These are phyloP conservation scores for Python bivittatus DNA, from an alignment of 2,113 vertebrate species.

Conservation along the genomic window DNA sequence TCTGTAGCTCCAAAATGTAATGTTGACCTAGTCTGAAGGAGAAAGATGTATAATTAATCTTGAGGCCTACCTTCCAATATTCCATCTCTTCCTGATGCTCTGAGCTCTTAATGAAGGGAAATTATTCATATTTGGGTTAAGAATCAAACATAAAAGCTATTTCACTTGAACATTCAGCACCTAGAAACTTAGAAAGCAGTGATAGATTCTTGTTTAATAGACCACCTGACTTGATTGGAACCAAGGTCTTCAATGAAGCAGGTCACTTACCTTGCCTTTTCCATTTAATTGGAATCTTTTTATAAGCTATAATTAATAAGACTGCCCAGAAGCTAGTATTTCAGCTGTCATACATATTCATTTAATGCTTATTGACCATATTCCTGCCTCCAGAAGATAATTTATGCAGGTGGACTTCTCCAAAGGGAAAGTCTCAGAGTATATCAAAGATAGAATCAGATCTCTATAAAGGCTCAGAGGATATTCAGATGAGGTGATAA, in stretches of 20 bases:
- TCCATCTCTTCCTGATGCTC: slow-evolving; percentile 5
- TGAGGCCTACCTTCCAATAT: neutral
- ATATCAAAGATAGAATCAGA: slow-evolving; percentile 16
- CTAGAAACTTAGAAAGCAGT: neutral
- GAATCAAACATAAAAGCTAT: neutral
- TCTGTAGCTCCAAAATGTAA: slow-evolving; percentile 23
- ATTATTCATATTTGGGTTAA: slow-evolving; percentile 33
- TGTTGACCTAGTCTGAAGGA: slow-evolving; percentile 42
- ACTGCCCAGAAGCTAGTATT: neutral
- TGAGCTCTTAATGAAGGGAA: slow-evolving; percentile 20
- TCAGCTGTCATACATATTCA: slow-evolving; percentile 21
- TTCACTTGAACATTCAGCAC: slow-evolving; percentile 33
- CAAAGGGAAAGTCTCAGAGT: neutral
- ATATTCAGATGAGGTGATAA: neutral
- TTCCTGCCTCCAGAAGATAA: slow-evolving; percentile 14
- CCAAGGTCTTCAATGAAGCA: neutral
- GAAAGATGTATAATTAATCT: slow-evolving; percentile 44
- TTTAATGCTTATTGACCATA: slow-evolving; percentile 44
- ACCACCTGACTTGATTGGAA: neutral
- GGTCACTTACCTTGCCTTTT: neutral
- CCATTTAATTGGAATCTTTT: neutral
- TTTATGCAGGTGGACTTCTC: neutral
- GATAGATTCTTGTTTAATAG: slow-evolving; percentile 29
- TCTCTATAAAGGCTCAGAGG: neutral
- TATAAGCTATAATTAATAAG: slow-evolving; percentile 4